Conservation (phyloP, 2,888 invertebrate species). For the Noctuana brunneofusca region DNA sequence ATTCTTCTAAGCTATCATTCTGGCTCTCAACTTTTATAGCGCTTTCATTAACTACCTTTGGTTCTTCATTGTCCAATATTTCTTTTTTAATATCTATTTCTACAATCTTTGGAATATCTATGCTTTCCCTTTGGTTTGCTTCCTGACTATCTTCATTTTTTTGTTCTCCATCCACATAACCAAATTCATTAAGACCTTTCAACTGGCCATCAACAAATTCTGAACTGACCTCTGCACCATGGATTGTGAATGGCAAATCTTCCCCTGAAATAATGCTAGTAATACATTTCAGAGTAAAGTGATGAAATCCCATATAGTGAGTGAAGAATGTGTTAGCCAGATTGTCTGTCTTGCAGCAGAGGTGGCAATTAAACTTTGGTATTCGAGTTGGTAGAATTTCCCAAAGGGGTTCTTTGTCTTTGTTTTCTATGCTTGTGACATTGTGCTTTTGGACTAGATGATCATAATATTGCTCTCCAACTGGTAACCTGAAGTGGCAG, state of each 20-base stretch:
- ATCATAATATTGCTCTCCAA: slow-evolving; percentile 63
- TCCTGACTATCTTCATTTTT: slow-evolving; percentile 39
- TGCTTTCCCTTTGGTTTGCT: slow-evolving; percentile 25
- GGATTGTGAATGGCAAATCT: slow-evolving; percentile 63
- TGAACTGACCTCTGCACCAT: slow-evolving; percentile 67
- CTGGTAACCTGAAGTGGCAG: slow-evolving; percentile 68
- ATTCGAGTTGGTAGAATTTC: slow-evolving; percentile 58
- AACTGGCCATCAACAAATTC: slow-evolving; percentile 64
- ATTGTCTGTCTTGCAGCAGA: slow-evolving; percentile 66
- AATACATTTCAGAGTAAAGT: slow-evolving; percentile 75
- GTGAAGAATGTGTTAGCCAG: slow-evolving; percentile 60
- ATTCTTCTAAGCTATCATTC: slow-evolving; percentile 41
- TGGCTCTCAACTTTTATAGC: slow-evolving; percentile 39
- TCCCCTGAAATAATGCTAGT: slow-evolving; percentile 62
- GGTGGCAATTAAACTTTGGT: slow-evolving; percentile 61
- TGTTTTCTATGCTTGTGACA: slow-evolving; percentile 58
- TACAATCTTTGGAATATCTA: slow-evolving; percentile 47
- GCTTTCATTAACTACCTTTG: slow-evolving; percentile 38
- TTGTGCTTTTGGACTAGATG: slow-evolving; percentile 73
- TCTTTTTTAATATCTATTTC: slow-evolving; percentile 54
- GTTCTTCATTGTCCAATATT: slow-evolving; percentile 42
- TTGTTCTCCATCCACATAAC: slow-evolving; percentile 61
- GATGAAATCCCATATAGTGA: slow-evolving; percentile 75
- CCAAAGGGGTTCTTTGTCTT: slow-evolving; percentile 64
- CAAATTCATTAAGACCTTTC: slow-evolving; percentile 56